Evolutionary conservation across 1,140 invertebrate species (phyloP).

Genomic region (Holotrichia oblita): DNA sequence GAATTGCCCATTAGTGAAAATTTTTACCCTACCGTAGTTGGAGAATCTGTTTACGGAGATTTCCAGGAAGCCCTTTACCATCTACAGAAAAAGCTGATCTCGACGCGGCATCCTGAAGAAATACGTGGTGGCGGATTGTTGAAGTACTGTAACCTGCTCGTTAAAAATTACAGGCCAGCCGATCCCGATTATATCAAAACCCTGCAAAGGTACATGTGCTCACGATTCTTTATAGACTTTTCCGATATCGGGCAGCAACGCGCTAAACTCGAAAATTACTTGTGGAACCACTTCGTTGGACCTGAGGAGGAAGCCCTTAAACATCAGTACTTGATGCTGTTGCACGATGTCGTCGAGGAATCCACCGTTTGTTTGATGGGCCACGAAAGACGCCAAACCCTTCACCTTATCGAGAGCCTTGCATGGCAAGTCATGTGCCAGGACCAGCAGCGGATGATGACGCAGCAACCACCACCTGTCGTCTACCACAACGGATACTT

Average conservation of each 20-base stretch:
- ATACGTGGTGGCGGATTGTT: constrained; percentile 98
- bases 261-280: constrained; percentile 91
- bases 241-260: constrained; percentile 94
- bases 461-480: constrained; percentile 63
- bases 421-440: constrained; percentile 85
- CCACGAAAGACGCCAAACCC: constrained; percentile 94
- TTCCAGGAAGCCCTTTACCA: constrained; percentile 95
- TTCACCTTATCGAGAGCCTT: constrained; percentile 89
- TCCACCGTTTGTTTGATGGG: constrained; percentile 99
- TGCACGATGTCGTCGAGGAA: constrained; percentile 95
- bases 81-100: constrained; percentile 92
- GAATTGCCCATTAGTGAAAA: constrained; percentile 90
- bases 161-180: constrained; percentile 90
- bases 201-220: constrained; percentile 99
- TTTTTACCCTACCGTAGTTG: constrained; percentile 96
- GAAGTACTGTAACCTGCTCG: constrained; percentile 97
- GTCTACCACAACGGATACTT: constrained; percentile 76
- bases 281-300: constrained; percentile 97
- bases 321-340: constrained; percentile 93
- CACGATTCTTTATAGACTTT: constrained; percentile 99
- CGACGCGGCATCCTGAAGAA: constrained; percentile 96
- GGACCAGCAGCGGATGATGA: constrained; percentile 71
- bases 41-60: constrained; percentile 98
- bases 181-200: constrained; percentile 88
- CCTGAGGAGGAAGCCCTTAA: constrained; percentile 89